Base-by-base conservation (phyloP, 2,797 vertebrate genomes). In the Cuculus canorus region DNA sequence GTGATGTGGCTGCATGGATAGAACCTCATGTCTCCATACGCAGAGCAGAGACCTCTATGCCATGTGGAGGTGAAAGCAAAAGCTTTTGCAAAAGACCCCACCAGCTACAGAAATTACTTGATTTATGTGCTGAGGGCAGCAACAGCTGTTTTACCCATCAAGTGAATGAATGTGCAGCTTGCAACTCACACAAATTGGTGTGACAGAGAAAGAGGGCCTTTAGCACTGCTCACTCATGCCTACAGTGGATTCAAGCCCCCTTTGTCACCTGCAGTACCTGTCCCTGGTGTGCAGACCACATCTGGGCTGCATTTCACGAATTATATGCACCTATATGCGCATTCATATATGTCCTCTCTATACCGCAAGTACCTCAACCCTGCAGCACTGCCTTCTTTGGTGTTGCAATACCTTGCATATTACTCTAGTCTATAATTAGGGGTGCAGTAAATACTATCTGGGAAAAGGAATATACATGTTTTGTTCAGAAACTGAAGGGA, bases 281-380 rank as follows among this genome's bases (percentile, higher is more conserved):
- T 92, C 79, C 28, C 71, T 13, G 2, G 53, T 3, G 10, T 0
- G 2, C 22, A 47, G 68, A 22, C 4, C 56, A 10, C 17, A 11
- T 9, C 63, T 82, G 65, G 6, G 16, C 19, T n/a, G 3, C 2
- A 3, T 23, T 54, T 85, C 53, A 21, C 14, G 9, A 19, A 33
- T 63, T 27, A 2, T 24, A 32, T 0, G 0, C 32, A 41, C 2
- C 32, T 18, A 2, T 4, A 3, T 1, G 4, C 18, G 30, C 57
- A 30, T 28, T 24, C 68, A 48, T 1, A 0, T 4, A 5, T 9
- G 11, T 25, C 33, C 7, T 76, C 5, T 19, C n/a, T 39, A 12
- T 45, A 10, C 50, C 57, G 37, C 28, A 53, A 33, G 9, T 11
- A 30, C 23, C 33, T 4, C 0, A 2, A 18, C 45, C 56, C 61